Conservation (phyloP, 2,797 vertebrate genomes). For the Ispidina lecontei region DNA sequence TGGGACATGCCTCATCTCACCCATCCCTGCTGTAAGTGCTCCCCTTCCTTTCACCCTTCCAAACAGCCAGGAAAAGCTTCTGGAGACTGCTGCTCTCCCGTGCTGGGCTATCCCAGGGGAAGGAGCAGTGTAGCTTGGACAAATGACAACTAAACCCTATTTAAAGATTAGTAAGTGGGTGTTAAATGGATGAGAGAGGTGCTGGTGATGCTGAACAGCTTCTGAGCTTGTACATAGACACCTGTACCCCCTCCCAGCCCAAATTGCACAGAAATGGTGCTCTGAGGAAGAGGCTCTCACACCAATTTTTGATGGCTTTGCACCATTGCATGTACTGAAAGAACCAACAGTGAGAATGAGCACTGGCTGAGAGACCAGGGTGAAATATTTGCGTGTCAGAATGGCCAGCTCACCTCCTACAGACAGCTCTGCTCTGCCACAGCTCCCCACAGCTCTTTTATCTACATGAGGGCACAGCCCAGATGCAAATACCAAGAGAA, state of each 20-base stretch:
- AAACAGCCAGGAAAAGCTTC: neutral
- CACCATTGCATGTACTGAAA: neutral
- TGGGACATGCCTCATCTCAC: neutral
- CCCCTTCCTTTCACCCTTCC: accelerated
- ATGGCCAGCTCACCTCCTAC: neutral
- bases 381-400: neutral
- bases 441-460: neutral
- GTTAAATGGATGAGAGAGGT: neutral
- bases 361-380: neutral
- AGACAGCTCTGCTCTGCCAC: neutral
- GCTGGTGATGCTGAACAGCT: no score
- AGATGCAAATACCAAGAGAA: neutral
- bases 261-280: neutral
- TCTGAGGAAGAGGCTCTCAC: neutral
- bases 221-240: accelerated
- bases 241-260: neutral
- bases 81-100: neutral
- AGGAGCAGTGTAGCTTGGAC: neutral
- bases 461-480: accelerated
- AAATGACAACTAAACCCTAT: neutral
- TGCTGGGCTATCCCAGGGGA: neutral
- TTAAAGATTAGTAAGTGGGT: neutral
- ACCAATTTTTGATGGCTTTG: neutral
- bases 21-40: slow-evolving; percentile 61
- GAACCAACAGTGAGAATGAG: neutral